Base-by-base conservation (phyloP, 35 echinoderm and acorn worm genomes). In the Lytechinus pictus region DNA sequence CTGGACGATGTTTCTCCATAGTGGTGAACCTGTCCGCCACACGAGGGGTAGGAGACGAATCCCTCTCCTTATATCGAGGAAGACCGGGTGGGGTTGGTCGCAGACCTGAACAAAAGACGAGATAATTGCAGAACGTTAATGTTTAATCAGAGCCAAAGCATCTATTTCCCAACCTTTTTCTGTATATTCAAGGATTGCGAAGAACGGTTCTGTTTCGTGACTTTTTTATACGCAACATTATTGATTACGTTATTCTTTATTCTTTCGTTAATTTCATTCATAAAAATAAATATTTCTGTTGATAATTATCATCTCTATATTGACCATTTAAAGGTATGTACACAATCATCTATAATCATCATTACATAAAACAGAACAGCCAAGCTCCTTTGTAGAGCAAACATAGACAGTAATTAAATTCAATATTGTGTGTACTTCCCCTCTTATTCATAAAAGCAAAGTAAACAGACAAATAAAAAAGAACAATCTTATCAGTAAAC, bases 1-100 rank as follows among this genome's bases (percentile, higher is more conserved):
- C 55, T n/a, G 87, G 91, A 33, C 87, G 56, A 72, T 96, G 95
- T 89, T 96, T 96, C 13, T 96, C 89, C 16, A 87, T 87, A 24
- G 66, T 24, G 66, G 66, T 79, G 66, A 24, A 79, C 19, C 66
- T 61, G 53, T 86, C 94, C 86, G 66, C 94, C 3, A 79, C 66
- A 19, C 21, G 66, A n/a, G 66, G 66, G 14, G 66, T 24, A 79
- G 66, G n/a, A 24, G 66, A 79, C 14, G 66, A 79, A 24, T 79
- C 66, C n/a, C 66, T 79, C 19, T 24, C 66, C 4, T 79, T 79
- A 79, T 79, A 16, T n/a, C 16, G 66, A 79, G 66, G 2, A n/a
- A 79, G 66, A 79, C 0, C 66, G 1, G 66, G 66, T 79, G 16
- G 66, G 21, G 66, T 79, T 79, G 66, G 66, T 79, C 66, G 66